Conservation (phyloP, 2,888 invertebrate genomes). For the Formica aserva region DNA sequence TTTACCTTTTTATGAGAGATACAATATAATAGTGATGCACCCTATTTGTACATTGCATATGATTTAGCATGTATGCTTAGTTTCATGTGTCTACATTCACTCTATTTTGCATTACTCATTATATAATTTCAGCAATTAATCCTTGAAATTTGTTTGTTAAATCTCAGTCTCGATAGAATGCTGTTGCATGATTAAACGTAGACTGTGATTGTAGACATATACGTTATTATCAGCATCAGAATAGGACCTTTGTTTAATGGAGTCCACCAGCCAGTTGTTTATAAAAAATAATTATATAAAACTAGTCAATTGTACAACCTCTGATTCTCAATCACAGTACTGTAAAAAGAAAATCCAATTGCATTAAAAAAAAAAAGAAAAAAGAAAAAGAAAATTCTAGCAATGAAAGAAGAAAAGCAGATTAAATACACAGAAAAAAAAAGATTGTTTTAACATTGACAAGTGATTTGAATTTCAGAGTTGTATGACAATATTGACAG, state of each 20-base stretch:
- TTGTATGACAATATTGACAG: constrained; percentile 83
- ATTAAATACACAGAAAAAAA: constrained; percentile 29
- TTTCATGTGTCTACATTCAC: neutral
- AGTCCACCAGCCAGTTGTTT: constrained; percentile 84
- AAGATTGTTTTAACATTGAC: constrained; percentile 56
- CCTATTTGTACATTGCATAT: neutral
- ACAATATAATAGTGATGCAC: neutral
- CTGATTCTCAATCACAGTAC: constrained; percentile 84
- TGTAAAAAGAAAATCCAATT: constrained; percentile 78
- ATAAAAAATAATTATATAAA: constrained; percentile 86
- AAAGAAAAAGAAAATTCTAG: constrained; percentile 57
- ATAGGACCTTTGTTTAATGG: constrained; percentile 66
- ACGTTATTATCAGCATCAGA: constrained; percentile 42
- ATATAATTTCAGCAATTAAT: constrained; percentile 23
- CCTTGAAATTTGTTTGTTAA: constrained; percentile 21
- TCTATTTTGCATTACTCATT: neutral
- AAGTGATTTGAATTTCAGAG: constrained; percentile 85
- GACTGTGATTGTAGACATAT: constrained; percentile 18
- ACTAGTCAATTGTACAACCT: constrained; percentile 85
- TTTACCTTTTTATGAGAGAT: constrained; percentile 52
- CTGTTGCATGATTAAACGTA: constrained; percentile 28
- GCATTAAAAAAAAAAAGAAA: constrained; percentile 63
- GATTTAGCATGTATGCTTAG: neutral
- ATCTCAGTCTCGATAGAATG: constrained; percentile 13
- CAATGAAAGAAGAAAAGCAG: neutral